phyloP scores from a whole-genome alignment of 2,888 invertebrate species.

The Germaria angustata region DNA sequence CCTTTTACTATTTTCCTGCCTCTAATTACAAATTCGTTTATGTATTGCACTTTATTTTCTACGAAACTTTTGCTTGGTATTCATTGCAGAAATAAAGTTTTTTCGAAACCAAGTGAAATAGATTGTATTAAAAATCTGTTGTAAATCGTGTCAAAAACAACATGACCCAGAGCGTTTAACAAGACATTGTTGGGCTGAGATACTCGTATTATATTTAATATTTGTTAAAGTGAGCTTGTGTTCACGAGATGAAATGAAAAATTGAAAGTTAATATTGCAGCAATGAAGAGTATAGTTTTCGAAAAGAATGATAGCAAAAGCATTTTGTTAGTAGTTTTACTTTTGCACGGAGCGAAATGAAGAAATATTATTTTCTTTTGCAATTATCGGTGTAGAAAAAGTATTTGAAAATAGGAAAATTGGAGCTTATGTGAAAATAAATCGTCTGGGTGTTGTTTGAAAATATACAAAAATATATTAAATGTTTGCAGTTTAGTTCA shows the following conservation, averaged over 20 bases:
- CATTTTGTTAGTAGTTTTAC: background rate
- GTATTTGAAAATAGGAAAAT: too few species aligned
- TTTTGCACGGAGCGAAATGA: background rate
- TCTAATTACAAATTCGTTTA: too few species aligned
- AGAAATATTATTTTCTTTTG: background rate
- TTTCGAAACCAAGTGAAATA: constrained; percentile 16
- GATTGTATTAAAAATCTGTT: constrained; percentile 55
- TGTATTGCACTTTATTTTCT: too few species aligned
- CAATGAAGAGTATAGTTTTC: constrained; percentile 5
- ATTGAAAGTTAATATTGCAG: constrained; percentile 36
- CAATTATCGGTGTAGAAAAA: too few species aligned
- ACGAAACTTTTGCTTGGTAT: constrained; percentile 25
- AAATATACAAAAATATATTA: background rate
- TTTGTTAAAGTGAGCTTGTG: background rate
- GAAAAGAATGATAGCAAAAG: background rate
- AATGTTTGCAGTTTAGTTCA: background rate
- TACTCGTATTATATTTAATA: constrained; percentile 33
- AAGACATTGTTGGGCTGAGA: constrained; percentile 33
- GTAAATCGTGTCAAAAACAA: constrained; percentile 62
- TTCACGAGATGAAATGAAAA: constrained; percentile 23
- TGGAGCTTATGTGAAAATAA: background rate
- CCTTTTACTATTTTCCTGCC: too few species aligned
- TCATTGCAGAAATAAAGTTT: constrained; percentile 24
- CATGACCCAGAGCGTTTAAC: constrained; percentile 43
- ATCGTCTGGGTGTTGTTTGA: background rate